phyloP scores from a whole-genome alignment of 2,113 vertebrate species.

The Neotoma lepida region DNA sequence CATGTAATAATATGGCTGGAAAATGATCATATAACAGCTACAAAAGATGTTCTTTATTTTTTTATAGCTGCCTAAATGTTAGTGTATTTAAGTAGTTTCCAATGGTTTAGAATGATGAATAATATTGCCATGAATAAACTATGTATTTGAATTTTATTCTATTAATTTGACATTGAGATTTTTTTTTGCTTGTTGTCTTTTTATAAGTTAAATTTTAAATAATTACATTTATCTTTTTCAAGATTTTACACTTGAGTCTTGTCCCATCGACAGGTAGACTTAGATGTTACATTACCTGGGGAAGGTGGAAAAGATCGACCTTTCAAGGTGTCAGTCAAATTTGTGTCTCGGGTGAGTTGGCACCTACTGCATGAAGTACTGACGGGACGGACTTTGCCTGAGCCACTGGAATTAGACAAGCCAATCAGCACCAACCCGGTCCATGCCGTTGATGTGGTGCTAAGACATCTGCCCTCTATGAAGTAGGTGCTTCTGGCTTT shows the following conservation, averaged over 20 bases:
- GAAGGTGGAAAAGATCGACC: constrained; percentile 99
- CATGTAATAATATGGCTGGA: constrained; percentile 14
- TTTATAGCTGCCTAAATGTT: constrained; percentile 36
- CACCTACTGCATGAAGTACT: constrained; percentile 98
- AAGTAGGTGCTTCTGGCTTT: constrained; percentile 90
- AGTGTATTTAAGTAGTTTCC: not conserved
- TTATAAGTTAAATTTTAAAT: constrained; percentile 37
- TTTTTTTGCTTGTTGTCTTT: constrained; percentile 9
- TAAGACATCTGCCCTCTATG: constrained; percentile 99
- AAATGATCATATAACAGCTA: constrained; percentile 40
- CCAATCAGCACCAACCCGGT: constrained; percentile 99
- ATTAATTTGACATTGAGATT: constrained; percentile 34
- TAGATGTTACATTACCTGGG: constrained; percentile 98
- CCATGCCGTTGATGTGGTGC: constrained; percentile 98
- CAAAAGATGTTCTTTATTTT: not conserved
- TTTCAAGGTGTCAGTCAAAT: constrained; percentile 98
- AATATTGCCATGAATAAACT: constrained; percentile 23
- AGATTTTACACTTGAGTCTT: constrained; percentile 51
- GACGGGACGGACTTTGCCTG: constrained; percentile 96
- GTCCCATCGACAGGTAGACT: constrained; percentile 91
- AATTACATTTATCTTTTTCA: constrained; percentile 51
- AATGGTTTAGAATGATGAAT: constrained; percentile 46
- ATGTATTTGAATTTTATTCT: constrained; percentile 30
- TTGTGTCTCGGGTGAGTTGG: constrained; percentile 99
- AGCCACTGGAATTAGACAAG: constrained; percentile 98